Evolutionary conservation across 2,888 invertebrate species (phyloP).

Genomic region (Rhingia rostrata): DNA sequence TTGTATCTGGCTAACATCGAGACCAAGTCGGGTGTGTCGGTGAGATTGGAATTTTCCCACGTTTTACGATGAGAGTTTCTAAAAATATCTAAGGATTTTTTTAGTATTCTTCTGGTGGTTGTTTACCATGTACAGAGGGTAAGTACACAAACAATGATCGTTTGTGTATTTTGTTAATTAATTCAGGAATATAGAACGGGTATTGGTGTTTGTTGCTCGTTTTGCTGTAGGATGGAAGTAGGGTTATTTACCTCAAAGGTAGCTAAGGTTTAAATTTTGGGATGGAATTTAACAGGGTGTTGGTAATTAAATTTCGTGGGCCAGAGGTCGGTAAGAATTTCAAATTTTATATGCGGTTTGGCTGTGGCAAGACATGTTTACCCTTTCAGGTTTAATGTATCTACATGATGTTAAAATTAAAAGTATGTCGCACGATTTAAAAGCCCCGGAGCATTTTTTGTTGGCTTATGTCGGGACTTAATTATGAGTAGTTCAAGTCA

Average conservation of each 20-base stretch:
- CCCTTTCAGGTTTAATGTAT: neutral
- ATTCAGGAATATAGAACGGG: neutral
- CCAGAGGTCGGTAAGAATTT: too few relatives aligned
- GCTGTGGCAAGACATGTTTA: neutral
- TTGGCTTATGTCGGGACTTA: too few relatives aligned
- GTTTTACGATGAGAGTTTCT: slow-evolving; percentile 46
- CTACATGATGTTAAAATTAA: too few relatives aligned
- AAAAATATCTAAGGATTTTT: slow-evolving; percentile 66
- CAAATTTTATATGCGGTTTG: too few relatives aligned
- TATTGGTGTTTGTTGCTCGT: neutral
- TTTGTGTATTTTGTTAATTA: slow-evolving; percentile 6
- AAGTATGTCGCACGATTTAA: too few relatives aligned
- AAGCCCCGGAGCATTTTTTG: too few relatives aligned
- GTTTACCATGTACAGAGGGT: slow-evolving; percentile 20
- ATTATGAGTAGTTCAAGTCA: too few relatives aligned
- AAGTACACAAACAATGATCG: neutral
- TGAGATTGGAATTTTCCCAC: slow-evolving; percentile 59
- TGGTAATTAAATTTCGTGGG: too few relatives aligned
- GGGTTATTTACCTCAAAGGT: too few relatives aligned
- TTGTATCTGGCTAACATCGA: slow-evolving; percentile 46
- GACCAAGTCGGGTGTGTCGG: neutral
- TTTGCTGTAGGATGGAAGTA: neutral
- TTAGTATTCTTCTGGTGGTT: neutral
- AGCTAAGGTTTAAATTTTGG: too few relatives aligned
- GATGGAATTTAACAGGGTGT: too few relatives aligned